Evolutionary conservation across 2,113 vertebrate species (phyloP).

Genomic region (Leptocoma aspasia): DNA sequence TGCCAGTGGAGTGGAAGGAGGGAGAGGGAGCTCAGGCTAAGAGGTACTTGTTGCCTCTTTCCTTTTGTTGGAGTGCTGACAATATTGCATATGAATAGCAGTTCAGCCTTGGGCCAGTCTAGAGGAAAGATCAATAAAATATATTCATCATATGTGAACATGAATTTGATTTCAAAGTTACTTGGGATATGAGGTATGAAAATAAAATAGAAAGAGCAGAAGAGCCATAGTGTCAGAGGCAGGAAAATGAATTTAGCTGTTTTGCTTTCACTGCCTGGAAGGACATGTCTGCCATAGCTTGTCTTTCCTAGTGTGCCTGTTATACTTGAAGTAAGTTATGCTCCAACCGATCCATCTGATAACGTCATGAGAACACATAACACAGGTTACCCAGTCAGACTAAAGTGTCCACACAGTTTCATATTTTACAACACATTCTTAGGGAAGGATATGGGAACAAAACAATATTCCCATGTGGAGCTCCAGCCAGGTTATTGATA

Average conservation of each 20-base stretch:
- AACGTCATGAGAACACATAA: background rate
- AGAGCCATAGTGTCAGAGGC: rapidly evolving
- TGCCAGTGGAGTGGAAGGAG: background rate
- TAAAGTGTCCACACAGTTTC: background rate
- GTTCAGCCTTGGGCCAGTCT: background rate
- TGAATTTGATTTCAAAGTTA: background rate
- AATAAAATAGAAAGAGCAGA: background rate
- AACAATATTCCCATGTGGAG: background rate
- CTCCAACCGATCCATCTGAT: background rate
- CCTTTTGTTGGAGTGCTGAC: background rate
- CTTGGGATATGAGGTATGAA: background rate
- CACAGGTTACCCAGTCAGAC: background rate
- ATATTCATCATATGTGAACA: background rate
- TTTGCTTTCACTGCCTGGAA: background rate
- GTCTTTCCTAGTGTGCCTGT: background rate
- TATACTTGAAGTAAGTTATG: background rate
- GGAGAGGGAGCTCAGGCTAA: background rate
- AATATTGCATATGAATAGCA: background rate
- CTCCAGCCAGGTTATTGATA: background rate
- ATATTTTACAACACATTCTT: background rate
- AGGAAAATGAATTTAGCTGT: background rate
- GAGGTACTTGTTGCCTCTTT: background rate
- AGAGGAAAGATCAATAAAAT: background rate
- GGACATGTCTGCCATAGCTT: background rate
- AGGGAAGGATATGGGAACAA: background rate